Evolutionary conservation across 2,888 invertebrate species (phyloP), one percentile per base, ranked within the genome.

Genomic region (Blera fallax): DNA sequence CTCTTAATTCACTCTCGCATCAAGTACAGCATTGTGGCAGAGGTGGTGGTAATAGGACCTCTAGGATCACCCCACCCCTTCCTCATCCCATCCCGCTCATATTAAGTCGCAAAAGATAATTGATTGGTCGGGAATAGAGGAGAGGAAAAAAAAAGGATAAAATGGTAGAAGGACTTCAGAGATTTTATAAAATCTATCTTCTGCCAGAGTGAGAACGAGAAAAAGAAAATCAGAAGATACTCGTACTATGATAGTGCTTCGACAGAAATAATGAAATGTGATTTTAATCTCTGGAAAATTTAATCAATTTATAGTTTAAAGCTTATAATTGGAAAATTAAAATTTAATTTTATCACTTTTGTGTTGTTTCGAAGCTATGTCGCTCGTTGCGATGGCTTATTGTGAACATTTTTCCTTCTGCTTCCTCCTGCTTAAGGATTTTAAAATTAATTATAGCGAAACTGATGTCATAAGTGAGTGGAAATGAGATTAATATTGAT

Each of bases 271-370:
- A 34, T 52, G 58, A 62, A 81, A 81, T 81, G 60, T 62, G 62
- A 69, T 74, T 81, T 79, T 74, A 58, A 74, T 84, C 69, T 69
- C 56, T 40, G 64, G 24, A 70, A 81, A 67, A 54, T 84, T 84
- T 69, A 79, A 84, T 84, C 79, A 74, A 79, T 78, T 73, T 69
- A 48, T 64, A 79, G 64, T 79, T 84, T 69, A 32, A 54, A 50
- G 69, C 62, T 69, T 69, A n/a, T 83, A 79, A 83, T 73, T 78
- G 62, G 29, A 79, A 69, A 79, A 82, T 82, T 70, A 70, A 77
- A 58, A 70, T 45, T 43, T 77, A 50, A 77, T 82, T 77, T 67
- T 14, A 67, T 72, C 58, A 72, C 6, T 77, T 72, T 54, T 67
- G 48, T 48, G 74, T n/a, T 65, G 24, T 32, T 54, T 7, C 18